Conservation (phyloP, 2,888 invertebrate genomes). For the Tenthredo distinguenda region DNA sequence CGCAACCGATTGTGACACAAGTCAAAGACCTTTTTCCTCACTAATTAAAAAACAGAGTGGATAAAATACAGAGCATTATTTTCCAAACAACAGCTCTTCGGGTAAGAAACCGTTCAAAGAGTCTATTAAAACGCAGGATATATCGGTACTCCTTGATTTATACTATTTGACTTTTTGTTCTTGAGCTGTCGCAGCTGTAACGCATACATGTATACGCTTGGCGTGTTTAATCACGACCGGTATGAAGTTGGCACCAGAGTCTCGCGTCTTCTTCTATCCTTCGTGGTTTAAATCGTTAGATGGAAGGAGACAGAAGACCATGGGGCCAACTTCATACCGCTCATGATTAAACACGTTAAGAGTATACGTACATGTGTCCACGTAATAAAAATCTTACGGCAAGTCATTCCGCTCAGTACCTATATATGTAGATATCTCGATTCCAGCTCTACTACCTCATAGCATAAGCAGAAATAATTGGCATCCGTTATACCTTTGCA, state of each 20-base stretch:
- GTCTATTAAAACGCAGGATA: not conserved
- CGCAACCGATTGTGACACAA: no score
- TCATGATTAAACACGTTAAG: no score
- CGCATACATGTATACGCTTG: not conserved
- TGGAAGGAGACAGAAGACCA: no score
- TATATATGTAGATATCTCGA: conserved; percentile 34
- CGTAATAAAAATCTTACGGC: conserved; percentile 7
- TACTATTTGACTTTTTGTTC: not conserved
- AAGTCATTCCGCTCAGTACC: not conserved
- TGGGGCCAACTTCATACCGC: no score
- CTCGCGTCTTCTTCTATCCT: no score
- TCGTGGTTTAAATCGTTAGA: no score
- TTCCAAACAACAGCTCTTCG: not conserved
- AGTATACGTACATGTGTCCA: not conserved
- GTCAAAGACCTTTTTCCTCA: not conserved
- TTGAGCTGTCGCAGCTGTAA: not conserved
- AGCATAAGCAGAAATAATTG: conserved; percentile 35
- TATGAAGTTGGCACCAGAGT: no score
- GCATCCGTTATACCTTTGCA: conserved; percentile 37
- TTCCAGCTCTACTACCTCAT: conserved; percentile 1
- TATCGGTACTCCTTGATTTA: not conserved
- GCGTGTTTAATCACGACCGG: no score
- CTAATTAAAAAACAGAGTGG: not conserved
- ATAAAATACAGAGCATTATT: not conserved
- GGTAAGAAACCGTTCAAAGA: not conserved